Evolutionary conservation across 2,888 invertebrate species (phyloP).

Genomic region (Polyommatus iphigenia): DNA sequence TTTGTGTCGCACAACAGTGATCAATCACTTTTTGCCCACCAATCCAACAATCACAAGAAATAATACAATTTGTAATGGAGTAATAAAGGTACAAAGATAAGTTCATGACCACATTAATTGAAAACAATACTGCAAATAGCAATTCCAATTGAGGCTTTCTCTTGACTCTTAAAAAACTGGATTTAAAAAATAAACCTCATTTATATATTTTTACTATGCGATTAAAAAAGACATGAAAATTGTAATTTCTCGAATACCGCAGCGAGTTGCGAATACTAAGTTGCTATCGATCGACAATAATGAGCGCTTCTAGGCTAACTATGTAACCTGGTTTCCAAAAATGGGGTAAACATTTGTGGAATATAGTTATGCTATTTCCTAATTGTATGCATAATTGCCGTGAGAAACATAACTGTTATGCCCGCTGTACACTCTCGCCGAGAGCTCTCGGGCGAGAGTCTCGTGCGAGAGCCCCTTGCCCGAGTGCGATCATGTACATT

Average conservation of each 20-base stretch:
- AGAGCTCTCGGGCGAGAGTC: too few relatives aligned
- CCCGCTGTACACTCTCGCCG: too few relatives aligned
- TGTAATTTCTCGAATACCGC: not conserved
- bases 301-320: not conserved
- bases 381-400: not conserved
- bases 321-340: constrained; percentile 8
- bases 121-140: not conserved
- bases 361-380: not conserved
- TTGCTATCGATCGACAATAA: constrained; percentile 4
- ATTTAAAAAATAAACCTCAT: not conserved
- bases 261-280: not conserved
- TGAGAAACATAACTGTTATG: not conserved
- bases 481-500: too few relatives aligned
- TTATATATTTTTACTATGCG: not conserved
- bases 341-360: not conserved
- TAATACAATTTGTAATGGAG: not conserved
- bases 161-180: not conserved
- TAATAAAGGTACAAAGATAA: not conserved
- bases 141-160: not conserved
- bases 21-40: constrained; percentile 3
- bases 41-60: not conserved
- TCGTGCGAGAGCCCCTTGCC: too few relatives aligned
- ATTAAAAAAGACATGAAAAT: not conserved
- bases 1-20: constrained; percentile 2
- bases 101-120: not conserved